Base-by-base conservation (phyloP, 2,113 vertebrate species). In the Psophia crepitans region DNA sequence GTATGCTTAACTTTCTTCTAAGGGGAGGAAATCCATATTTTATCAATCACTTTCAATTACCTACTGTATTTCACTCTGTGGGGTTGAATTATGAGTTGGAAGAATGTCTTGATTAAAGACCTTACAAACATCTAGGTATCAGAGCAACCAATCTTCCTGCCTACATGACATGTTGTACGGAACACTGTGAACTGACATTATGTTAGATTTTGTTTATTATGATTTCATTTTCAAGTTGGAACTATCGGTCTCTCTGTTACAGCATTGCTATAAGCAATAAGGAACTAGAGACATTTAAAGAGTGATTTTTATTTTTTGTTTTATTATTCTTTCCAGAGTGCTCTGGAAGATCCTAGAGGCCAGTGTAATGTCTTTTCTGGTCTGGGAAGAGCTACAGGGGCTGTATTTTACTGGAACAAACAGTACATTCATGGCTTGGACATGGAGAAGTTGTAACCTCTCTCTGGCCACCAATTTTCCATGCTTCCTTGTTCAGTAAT, bases 81-180 rank as follows among this genome's bases (percentile, higher is more conserved):
- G 57, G 91, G 74, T 93, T 98, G 71, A 97, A 95, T 95, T 73
- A 95, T 57, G 90, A 87, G 94, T 87, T 96, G 94, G 92, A 97
- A 90, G 70, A 94, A 95, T 49, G 93, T 93, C 92, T 81, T 97
- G 97, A 98, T 98, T 98, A 97, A 98, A 97, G 96, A 94, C 82
- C 37, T 92, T 89, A 86, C 84, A 98, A 97, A 94, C 83, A 94
- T 84, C 44, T 54, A 63, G 68, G 80, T 91, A 91, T 33, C 81
- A 66, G 74, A 93, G n/a, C 71, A 90, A 96, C 93, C 58, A 66
- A 85, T 91, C 94, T 83, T 92, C 63, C 60, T 79, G 69, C 54
- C 84, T 5, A 5, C 28, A 44, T 43, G 43, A 63, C 83, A 28
- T 8, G 41, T 43, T 71, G 15, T 10, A 63, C 33, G 46, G 57